Evolutionary conservation across 2,888 invertebrate species (phyloP).

Genomic region (Hybos culiciformis): DNA sequence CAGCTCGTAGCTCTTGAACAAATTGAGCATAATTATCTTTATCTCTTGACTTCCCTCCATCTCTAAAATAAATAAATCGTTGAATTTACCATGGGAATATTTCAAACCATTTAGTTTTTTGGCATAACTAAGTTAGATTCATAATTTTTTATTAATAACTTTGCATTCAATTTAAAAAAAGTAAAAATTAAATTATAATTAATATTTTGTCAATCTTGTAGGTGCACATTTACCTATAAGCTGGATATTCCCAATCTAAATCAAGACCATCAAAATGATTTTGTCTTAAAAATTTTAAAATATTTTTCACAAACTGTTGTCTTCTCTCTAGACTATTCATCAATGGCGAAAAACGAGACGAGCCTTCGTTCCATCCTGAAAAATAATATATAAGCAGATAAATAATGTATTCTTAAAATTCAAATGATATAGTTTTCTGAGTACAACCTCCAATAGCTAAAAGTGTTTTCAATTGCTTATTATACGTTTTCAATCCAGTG

Average conservation of each 20-base stretch:
- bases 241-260: conserved; percentile 65
- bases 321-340: conserved; percentile 65
- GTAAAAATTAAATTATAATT: no score
- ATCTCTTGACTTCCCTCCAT: conserved; percentile 65
- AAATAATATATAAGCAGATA: no score
- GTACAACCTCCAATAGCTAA: conserved; percentile 81
- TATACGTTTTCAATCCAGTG: conserved; percentile 83
- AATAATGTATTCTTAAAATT: no score
- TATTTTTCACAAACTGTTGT: conserved; percentile 68
- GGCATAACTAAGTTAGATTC: no score
- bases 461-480: conserved; percentile 79
- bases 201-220: no score
- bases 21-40: conserved; percentile 76
- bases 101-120: no score
- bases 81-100: no score
- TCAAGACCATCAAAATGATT: conserved; percentile 90
- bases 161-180: no score
- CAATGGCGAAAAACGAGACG: conserved; percentile 73
- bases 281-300: conserved; percentile 72
- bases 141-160: no score
- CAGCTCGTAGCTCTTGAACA: conserved; percentile 76
- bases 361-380: conserved; percentile 96
- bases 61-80: no score
- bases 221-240: no score
- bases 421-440: no score